Conservation (phyloP, 1,140 invertebrate genomes). For the Aphaenogaster rudis region DNA sequence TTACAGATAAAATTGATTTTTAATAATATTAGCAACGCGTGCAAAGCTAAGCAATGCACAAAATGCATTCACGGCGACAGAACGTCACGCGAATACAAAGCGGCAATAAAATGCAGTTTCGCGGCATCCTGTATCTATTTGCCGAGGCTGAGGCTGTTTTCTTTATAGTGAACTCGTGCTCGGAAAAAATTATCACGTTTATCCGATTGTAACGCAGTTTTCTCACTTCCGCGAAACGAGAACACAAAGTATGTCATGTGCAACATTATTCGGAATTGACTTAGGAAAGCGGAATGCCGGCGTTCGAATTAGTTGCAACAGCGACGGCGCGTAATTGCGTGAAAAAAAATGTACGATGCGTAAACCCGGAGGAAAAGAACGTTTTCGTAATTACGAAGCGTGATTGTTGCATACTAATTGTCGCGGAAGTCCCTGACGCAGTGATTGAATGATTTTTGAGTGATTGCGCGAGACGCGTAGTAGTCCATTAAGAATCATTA, state of each 20-base stretch:
- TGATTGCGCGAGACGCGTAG: neutral
- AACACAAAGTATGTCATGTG: neutral
- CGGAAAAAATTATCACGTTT: constrained; percentile 32
- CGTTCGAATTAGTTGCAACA: constrained; percentile 9
- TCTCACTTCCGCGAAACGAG: constrained; percentile 13
- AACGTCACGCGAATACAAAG: constrained; percentile 32
- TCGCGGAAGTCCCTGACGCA: constrained; percentile 27
- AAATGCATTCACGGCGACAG: neutral
- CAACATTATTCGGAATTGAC: neutral
- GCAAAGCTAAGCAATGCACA: neutral
- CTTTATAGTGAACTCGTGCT: constrained; percentile 27
- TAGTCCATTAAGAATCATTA: constrained; percentile 31
- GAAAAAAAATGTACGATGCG: constrained; percentile 4
- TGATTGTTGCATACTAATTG: constrained; percentile 10
- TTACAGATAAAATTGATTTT: neutral
- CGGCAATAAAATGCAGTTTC: constrained; percentile 8
- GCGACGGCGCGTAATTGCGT: constrained; percentile 6
- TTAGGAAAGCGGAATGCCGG: constrained; percentile 6
- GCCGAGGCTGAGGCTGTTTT: neutral
- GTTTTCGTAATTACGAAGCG: constrained; percentile 15
- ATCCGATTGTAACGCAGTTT: constrained; percentile 21
- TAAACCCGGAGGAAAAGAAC: neutral
- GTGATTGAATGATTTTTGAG: neutral
- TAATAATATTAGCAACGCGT: neutral
- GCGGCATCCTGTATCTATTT: neutral